Base-by-base conservation (phyloP, 2,113 vertebrate species). In the Psammodynastes pulverulentus region DNA sequence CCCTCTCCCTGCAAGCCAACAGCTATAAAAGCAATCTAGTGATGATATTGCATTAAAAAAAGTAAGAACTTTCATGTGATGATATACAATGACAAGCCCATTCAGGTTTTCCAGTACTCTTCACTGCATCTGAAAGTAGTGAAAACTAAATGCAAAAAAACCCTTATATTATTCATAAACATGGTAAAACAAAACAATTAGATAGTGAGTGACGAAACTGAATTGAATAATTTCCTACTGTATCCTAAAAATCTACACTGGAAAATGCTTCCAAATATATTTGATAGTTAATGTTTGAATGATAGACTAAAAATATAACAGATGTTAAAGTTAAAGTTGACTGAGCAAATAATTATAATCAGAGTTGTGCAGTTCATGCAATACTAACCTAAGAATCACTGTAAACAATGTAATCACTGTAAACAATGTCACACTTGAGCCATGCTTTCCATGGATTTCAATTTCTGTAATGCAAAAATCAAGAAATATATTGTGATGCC, bases 21-120 rank as follows among this genome's bases (percentile, higher is more conserved):
- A 93, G 94, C 94, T 95, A 96, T 93, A 97, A 97, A 97, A 79
- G 34, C 95, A 97, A 94, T 93, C 92, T 84, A 92, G 89, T 94
- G 95, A 95, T 93, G 84, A 72, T 94, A 53, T 86, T 89, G 85
- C 88, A 93, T 88, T 48, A 26, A 84, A 85, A 94, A 67, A 86
- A 88, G 79, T 86, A 62, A 86, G 72, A 92, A 52, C 23, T 5
- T 10, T 49, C 72, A n/a, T 43, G n/a, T 92, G n/a, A 43, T 49
- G 67, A 9, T 86, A 24, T 54, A 43, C 48, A 46, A 62, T 85
- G 46, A 89, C 67, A 49, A 89, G 51, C 39, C 21, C n/a, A 85
- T 86, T 89, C 45, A 85, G 85, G 24, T n/a, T 92, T 89, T 92
- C 53, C 19, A 92, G n/a, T 56, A 62, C n/a, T 89, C 87, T 92